Evolutionary conservation across 2,113 vertebrate species (phyloP).

Genomic region (Panurus biarmicus): DNA sequence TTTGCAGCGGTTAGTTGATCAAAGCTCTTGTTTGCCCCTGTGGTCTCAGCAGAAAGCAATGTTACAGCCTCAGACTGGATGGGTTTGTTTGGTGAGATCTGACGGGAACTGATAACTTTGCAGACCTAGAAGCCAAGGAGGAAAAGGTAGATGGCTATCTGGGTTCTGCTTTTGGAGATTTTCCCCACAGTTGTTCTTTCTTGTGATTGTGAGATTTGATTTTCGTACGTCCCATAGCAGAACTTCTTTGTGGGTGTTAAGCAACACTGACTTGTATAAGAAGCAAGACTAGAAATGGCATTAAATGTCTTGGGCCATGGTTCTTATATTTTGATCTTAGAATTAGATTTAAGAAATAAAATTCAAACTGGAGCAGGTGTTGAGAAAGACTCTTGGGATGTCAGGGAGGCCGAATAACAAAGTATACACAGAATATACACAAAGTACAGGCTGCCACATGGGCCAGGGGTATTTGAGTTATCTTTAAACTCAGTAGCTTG

Average conservation of each 20-base stretch:
- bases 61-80: neutral
- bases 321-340: neutral
- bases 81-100: neutral
- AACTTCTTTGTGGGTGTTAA: neutral
- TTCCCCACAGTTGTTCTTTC: neutral
- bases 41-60: slow-evolving; percentile 5
- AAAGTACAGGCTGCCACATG: neutral
- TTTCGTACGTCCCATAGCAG: neutral
- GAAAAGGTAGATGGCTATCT: neutral
- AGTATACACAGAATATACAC: no score
- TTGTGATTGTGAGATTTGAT: neutral
- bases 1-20: neutral
- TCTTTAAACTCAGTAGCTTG: neutral
- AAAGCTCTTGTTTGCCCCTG: neutral
- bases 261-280: neutral
- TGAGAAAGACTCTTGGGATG: neutral
- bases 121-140: neutral
- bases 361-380: neutral
- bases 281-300: neutral
- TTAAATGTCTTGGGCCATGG: neutral
- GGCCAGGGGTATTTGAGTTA: neutral
- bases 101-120: neutral
- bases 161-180: neutral
- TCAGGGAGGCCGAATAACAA: neutral
- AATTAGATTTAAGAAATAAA: neutral